A percentile compares a stretch with the other conserved stretches of the same genome.
Evolutionary conservation across 2,797 vertebrate genomes (phyloP).

Genomic region (Garrulus glandarius): DNA sequence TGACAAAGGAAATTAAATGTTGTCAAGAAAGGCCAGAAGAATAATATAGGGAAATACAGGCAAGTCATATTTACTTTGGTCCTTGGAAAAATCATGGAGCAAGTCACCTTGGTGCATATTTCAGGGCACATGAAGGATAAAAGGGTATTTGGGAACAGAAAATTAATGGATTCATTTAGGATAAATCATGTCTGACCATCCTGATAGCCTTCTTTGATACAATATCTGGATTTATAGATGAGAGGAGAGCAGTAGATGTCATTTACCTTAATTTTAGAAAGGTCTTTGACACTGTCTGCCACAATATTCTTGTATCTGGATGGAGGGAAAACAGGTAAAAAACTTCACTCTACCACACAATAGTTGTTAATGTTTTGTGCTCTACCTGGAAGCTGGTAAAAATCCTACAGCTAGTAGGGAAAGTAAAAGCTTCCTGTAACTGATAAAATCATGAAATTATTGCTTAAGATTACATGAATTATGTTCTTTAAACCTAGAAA

Average conservation of each 20-base stretch:
- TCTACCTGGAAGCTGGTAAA: not conserved
- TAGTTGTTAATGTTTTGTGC: not conserved
- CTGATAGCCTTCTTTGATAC: not conserved
- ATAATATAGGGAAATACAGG: not conserved
- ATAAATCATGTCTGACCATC: not conserved
- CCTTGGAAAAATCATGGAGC: not conserved
- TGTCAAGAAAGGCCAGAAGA: not conserved
- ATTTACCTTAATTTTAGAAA: not conserved
- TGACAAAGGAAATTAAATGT: not conserved
- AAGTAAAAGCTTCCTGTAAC: not conserved
- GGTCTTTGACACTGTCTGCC: not conserved
- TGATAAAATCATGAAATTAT: not conserved
- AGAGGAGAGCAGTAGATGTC: not conserved
- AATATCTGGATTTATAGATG: not conserved
- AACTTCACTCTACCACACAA: not conserved
- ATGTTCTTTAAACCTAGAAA: not conserved
- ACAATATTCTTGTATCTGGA: not conserved
- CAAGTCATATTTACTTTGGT: not conserved
- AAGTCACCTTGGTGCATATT: not conserved
- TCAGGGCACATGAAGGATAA: not conserved
- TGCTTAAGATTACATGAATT: not conserved
- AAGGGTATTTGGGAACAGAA: not conserved
- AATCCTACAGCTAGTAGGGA: not conserved
- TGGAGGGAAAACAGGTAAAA: not conserved
- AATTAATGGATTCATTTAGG: not conserved